phyloP scores from a whole-genome alignment of 2,797 vertebrate species.

The Sebastes aleutianus region DNA sequence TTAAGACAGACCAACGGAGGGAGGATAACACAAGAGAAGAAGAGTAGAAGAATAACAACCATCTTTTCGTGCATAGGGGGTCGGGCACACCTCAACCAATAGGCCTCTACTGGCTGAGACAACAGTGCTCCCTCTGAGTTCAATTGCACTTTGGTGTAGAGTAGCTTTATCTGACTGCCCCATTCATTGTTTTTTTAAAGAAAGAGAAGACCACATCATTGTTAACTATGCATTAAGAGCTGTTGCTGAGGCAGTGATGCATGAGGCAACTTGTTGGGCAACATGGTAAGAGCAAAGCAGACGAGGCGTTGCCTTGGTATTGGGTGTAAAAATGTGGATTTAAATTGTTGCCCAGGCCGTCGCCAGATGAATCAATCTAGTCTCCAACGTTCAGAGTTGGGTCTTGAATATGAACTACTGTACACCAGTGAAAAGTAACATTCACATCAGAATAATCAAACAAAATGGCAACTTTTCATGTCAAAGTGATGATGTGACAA shows the following conservation, averaged over 20 bases:
- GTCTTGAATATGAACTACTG: slow-evolving; percentile 47
- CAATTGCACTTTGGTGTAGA: slow-evolving; percentile 80
- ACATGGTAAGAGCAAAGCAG: background rate
- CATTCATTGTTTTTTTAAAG: slow-evolving; percentile 18
- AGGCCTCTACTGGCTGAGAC: slow-evolving; percentile 60
- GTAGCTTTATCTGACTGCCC: slow-evolving; percentile 64
- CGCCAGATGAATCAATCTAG: slow-evolving; percentile 1
- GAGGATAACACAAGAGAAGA: slow-evolving; percentile 53
- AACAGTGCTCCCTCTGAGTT: slow-evolving; percentile 79
- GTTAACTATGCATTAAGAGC: slow-evolving; percentile 1
- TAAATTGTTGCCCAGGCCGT: background rate
- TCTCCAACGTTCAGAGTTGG: slow-evolving; percentile 13
- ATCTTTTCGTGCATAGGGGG: slow-evolving; percentile 69
- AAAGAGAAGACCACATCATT: slow-evolving; percentile 20
- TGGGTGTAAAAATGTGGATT: background rate
- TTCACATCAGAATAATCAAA: slow-evolving; percentile 20
- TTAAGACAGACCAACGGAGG: slow-evolving; percentile 65
- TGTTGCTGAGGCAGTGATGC: slow-evolving; percentile 19
- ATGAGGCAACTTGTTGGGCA: slow-evolving; percentile 8
- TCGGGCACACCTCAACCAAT: slow-evolving; percentile 60
- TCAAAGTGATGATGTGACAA: background rate
- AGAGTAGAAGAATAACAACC: slow-evolving; percentile 44
- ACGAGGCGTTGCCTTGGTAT: background rate
- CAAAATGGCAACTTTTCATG: slow-evolving; percentile 1
- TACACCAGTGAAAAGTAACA: slow-evolving; percentile 55